phyloP scores from a whole-genome alignment of 2,888 invertebrate species.

The Orgyia antiqua region DNA sequence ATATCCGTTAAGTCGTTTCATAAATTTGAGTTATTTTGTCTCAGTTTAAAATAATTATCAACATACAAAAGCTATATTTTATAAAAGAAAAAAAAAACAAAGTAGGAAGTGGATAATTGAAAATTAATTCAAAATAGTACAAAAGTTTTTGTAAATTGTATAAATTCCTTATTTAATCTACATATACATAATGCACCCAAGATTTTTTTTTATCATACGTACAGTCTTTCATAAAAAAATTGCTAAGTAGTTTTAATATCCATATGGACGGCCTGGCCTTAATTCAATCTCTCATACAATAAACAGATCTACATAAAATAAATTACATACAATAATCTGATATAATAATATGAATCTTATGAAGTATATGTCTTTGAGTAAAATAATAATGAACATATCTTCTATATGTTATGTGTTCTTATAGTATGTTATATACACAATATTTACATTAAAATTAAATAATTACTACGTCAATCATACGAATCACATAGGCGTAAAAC shows the following conservation, averaged over 20 bases:
- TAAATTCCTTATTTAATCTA: slow-evolving; percentile 14
- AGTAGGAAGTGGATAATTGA: too few species aligned
- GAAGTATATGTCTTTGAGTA: slow-evolving; percentile 22
- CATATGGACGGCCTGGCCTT: slow-evolving; percentile 71
- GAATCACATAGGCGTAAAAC: too few species aligned
- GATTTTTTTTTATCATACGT: slow-evolving; percentile 27
- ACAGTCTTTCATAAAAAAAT: slow-evolving; percentile 58
- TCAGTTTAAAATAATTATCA: too few species aligned
- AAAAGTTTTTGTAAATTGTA: slow-evolving; percentile 10
- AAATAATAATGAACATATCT: slow-evolving; percentile 33
- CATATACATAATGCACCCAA: slow-evolving; percentile 31
- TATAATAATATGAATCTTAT: slow-evolving; percentile 12
- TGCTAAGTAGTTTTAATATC: slow-evolving; percentile 40
- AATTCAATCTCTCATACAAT: slow-evolving; percentile 24
- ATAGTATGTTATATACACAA: slow-evolving; percentile 28
- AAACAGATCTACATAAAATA: slow-evolving; percentile 43
- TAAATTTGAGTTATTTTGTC: too few species aligned
- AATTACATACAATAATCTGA: slow-evolving; percentile 24
- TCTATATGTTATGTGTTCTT: slow-evolving; percentile 9
- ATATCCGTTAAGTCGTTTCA: too few species aligned
- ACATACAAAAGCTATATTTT: too few species aligned
- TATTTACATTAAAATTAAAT: slow-evolving; percentile 40
- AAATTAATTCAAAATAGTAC: slow-evolving; percentile 14
- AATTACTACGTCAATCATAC: not conserved
- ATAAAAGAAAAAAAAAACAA: too few species aligned